Base-by-base conservation (phyloP, 2,113 vertebrate genomes). In the Cinclus mexicanus region DNA sequence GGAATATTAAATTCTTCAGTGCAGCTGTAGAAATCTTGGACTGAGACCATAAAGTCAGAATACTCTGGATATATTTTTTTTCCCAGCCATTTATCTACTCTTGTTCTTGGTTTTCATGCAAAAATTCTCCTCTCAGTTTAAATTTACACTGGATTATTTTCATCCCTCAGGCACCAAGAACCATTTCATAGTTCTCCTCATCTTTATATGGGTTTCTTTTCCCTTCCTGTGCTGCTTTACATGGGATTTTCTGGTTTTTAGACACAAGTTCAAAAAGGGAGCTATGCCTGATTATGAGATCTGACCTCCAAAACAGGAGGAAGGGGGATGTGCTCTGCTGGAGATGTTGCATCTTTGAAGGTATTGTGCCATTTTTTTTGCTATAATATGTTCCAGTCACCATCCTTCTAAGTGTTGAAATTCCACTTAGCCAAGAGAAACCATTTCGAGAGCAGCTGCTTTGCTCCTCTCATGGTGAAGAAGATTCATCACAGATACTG, bases 51-150 rank as follows among this genome's bases (percentile, higher is more conserved):
- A 50, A 96, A 93, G 77, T 59, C 61, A 86, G 82, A 93, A 93
- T 65, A 21, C 29, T 57, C 63, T 60, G 52, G 28, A 96, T 29
- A 71, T 85, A 74, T 31, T 95, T 94, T 97, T 80, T 79, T 95
- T 94, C 55, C 44, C 69, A 90, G 81, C 17, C 37, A 65, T 92
- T 87, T 79, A 91, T 28, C 75, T 72, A 69, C 52, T 67, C 70
- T 79, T 81, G 57, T 57, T 83, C 42, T 91, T 94, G 65, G 68
- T 92, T 81, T 93, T 88, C 77, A 96, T n/a, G 22, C 83, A 93
- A 77, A 96, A 92, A 33, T 57, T 85, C n/a, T 90, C 44, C 87
- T 93, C 94, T 72, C 90, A 67, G 72, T 95, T 97, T 74, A 92
- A 57, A 93, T 14, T 67, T 78, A 82, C 33, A 89, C 49, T 55